Evolutionary conservation across 2,113 vertebrate species (phyloP).

Genomic region (Anguilla japonica): DNA sequence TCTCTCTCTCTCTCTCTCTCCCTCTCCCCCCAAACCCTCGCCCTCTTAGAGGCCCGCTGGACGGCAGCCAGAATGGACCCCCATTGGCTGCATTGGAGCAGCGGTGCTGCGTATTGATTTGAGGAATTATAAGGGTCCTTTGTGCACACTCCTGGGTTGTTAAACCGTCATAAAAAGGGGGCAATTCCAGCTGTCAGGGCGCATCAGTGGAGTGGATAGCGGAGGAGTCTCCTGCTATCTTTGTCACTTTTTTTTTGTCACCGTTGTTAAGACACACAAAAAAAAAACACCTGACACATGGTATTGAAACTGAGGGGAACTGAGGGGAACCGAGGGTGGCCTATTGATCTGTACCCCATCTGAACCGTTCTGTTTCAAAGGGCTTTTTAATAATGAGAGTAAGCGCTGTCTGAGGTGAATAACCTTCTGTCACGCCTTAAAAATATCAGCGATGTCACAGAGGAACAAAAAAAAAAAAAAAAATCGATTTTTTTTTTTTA

Average conservation of each 20-base stretch:
- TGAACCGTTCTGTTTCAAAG: too few relatives aligned
- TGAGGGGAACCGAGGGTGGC: neutral
- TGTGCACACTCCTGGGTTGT: neutral
- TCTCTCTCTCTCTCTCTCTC: neutral
- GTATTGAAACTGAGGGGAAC: neutral
- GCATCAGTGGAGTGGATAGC: neutral
- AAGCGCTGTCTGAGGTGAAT: too few relatives aligned
- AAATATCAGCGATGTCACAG: too few relatives aligned
- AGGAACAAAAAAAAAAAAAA: too few relatives aligned
- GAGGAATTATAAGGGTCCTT: conserved; percentile 17
- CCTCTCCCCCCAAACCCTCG: neutral
- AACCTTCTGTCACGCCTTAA: too few relatives aligned
- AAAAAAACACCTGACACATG: neutral
- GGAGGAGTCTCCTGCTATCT: neutral
- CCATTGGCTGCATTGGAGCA: neutral
- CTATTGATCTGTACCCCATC: neutral
- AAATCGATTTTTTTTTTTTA: too few relatives aligned
- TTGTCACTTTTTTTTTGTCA: neutral
- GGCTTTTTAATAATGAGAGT: too few relatives aligned
- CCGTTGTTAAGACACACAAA: neutral
- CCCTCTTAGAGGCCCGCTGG: neutral
- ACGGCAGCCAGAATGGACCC: neutral
- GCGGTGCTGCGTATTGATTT: conserved; percentile 10
- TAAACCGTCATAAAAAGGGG: conserved; percentile 8
- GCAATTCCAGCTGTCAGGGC: neutral